phyloP scores from a whole-genome alignment of 1,140 invertebrate species.

The Eufriesea mexicana region DNA sequence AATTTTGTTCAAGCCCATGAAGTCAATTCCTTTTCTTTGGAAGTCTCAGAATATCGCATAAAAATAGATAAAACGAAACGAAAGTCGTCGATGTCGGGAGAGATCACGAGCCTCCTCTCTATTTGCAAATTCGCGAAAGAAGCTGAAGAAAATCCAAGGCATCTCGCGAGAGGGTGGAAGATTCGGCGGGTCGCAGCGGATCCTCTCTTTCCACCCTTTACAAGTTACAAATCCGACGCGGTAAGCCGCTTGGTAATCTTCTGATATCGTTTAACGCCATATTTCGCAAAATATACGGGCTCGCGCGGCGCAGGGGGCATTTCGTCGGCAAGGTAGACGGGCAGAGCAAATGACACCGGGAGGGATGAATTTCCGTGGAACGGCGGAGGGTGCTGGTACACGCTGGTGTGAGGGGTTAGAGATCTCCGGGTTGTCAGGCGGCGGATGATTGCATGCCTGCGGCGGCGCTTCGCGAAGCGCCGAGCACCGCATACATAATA shows the following conservation, averaged over 20 bases:
- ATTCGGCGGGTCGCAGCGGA: neutral
- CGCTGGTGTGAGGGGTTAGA: conserved; percentile 61
- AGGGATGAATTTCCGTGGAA: conserved; percentile 63
- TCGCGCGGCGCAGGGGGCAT: conserved; percentile 33
- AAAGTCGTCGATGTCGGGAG: too few relatives aligned
- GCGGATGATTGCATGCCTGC: conserved; percentile 73
- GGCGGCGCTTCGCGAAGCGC: conserved; percentile 67
- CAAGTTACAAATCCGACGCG: conserved; percentile 66
- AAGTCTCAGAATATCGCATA: too few relatives aligned
- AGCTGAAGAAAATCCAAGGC: neutral
- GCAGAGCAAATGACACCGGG: conserved; percentile 55
- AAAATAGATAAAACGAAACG: too few relatives aligned
- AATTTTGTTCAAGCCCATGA: too few relatives aligned
- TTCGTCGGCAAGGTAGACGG: conserved; percentile 54
- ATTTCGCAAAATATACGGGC: conserved; percentile 66
- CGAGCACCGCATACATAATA: conserved; percentile 66
- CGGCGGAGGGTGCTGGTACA: conserved; percentile 57
- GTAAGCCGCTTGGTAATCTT: conserved; percentile 73
- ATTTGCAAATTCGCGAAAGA: neutral
- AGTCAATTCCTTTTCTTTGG: too few relatives aligned
- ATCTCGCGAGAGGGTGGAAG: neutral
- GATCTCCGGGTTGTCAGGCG: conserved; percentile 65
- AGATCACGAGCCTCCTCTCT: too few relatives aligned
- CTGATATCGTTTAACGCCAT: conserved; percentile 71
- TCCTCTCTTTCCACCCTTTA: conserved; percentile 43